Percentiles rank a stretch among this genome's conserved stretches.
Evolutionary conservation across 2,888 invertebrate species (phyloP).

Genomic region (Orgyia antiqua): DNA sequence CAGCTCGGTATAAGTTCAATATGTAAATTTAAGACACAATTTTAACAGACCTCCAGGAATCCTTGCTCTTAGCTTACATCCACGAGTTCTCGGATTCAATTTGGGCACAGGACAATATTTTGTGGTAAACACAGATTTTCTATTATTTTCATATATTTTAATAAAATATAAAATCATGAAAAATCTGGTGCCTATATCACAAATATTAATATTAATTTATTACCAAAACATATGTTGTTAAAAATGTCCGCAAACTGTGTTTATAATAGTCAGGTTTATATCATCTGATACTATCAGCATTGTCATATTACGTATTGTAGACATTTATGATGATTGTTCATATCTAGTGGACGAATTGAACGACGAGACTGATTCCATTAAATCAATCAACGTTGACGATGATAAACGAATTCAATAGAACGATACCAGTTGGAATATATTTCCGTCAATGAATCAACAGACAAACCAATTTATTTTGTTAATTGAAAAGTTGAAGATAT

Average conservation of each 20-base stretch:
- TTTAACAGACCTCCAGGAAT: too few relatives aligned
- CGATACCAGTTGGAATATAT: constrained; percentile 10
- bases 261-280: not conserved
- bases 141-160: too few relatives aligned
- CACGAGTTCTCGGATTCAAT: too few relatives aligned
- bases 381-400: constrained; percentile 9
- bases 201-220: too few relatives aligned
- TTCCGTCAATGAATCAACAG: constrained; percentile 10
- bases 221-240: too few relatives aligned
- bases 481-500: constrained; percentile 1
- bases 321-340: not conserved
- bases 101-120: too few relatives aligned
- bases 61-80: too few relatives aligned
- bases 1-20: too few relatives aligned
- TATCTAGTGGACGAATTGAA: not conserved
- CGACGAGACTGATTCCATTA: constrained; percentile 6
- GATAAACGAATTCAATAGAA: constrained; percentile 8
- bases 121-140: too few relatives aligned
- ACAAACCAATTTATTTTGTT: not conserved
- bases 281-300: not conserved
- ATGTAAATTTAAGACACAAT: too few relatives aligned
- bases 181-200: too few relatives aligned
- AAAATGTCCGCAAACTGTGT: not conserved
- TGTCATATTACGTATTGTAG: not conserved
- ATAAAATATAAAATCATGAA: too few relatives aligned